Percentiles rank a stretch among this genome's conserved stretches.
Evolutionary conservation across 2,797 vertebrate species (phyloP).

Genomic region (Atherinosoma microstoma): DNA sequence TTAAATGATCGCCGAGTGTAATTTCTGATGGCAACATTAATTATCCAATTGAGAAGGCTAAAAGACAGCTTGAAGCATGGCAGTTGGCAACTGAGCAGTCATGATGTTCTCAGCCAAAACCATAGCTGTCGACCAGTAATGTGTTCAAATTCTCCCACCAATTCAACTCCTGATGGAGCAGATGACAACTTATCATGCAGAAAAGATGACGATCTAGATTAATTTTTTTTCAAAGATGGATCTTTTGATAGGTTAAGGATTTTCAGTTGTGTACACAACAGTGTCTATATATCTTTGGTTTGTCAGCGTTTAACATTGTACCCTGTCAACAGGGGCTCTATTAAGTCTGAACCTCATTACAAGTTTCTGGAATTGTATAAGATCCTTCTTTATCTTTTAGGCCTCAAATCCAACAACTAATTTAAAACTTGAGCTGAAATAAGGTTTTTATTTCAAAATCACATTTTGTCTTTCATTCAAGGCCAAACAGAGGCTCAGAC

Average conservation of each 20-base stretch:
- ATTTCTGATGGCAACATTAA: conserved; percentile 45
- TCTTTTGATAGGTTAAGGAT: not conserved
- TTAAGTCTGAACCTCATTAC: not conserved
- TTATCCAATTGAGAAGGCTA: conserved; percentile 37
- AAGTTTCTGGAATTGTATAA: not conserved
- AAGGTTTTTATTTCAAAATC: not conserved
- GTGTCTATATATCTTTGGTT: not conserved
- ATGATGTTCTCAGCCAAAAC: conserved; percentile 36
- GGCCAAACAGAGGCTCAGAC: not conserved
- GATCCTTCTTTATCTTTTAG: not conserved
- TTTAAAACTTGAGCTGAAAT: not conserved
- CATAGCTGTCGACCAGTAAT: conserved; percentile 22
- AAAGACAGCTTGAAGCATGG: conserved; percentile 36
- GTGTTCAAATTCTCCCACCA: conserved; percentile 1
- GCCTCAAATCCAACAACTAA: not conserved
- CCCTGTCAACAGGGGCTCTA: not conserved
- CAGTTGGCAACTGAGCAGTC: conserved; percentile 39
- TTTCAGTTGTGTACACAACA: too few relatives aligned
- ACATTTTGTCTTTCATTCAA: not conserved
- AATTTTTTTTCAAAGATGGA: too few relatives aligned
- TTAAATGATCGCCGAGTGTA: conserved; percentile 33
- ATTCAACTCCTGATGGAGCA: conserved; percentile 18
- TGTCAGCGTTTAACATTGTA: not conserved
- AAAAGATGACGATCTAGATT: not conserved
- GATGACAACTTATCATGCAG: not conserved